Conservation (phyloP, 2,113 vertebrate species). For the Pterocles orientalis region DNA sequence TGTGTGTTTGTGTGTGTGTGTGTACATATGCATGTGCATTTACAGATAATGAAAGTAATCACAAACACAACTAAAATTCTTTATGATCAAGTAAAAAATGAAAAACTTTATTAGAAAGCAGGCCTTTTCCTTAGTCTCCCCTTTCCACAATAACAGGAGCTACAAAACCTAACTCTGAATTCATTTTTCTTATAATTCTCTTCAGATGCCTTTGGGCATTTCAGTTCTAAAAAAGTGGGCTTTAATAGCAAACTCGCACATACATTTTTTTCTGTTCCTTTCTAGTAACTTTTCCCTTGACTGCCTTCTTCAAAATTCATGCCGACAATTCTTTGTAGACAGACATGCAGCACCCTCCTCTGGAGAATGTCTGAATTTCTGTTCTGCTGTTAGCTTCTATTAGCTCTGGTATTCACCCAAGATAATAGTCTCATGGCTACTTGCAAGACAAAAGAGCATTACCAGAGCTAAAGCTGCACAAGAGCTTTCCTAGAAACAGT, state of each 20-base stretch:
- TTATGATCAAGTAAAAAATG: not conserved
- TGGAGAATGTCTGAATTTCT: slow-evolving; percentile 47
- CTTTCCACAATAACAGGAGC: not conserved
- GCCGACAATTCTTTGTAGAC: not conserved
- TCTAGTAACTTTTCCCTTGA: not conserved
- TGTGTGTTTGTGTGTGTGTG: not conserved
- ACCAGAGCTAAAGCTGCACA: not conserved
- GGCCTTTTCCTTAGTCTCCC: not conserved
- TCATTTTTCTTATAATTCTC: not conserved
- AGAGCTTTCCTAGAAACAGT: not conserved
- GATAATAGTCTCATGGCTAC: not conserved
- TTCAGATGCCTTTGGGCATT: not conserved
- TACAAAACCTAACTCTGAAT: not conserved
- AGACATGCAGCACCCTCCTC: slow-evolving; percentile 52
- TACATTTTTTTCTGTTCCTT: not conserved
- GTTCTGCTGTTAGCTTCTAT: not conserved
- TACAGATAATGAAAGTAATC: not conserved
- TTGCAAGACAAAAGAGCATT: not conserved
- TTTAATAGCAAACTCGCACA: not conserved
- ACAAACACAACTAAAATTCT: not conserved
- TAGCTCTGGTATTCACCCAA: not conserved
- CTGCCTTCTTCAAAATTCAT: not conserved
- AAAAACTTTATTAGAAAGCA: not conserved
- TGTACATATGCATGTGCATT: not conserved
- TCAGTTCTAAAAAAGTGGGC: not conserved